Base-by-base conservation (phyloP, 1,140 invertebrate genomes). In the Caenorhabditis latens region DNA sequence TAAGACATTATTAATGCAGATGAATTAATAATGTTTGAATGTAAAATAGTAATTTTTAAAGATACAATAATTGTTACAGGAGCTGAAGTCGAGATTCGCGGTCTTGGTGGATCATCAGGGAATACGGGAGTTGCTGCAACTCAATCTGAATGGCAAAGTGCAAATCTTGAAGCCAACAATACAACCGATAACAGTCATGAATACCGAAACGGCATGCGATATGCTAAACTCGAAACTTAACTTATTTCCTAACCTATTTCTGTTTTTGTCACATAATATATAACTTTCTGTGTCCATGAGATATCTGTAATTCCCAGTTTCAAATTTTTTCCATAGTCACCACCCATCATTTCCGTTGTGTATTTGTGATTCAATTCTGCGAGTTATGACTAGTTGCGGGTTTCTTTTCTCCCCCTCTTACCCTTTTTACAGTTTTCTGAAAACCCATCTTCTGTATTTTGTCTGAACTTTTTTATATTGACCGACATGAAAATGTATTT, bases 141-240 rank as follows among this genome's bases (percentile, higher is more conserved):
- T 9, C 55, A 84, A 61, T 75, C 86, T 14, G 86, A 86, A 53
- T 86, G 86, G 86, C 86, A 86, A 63, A 48, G 50, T 57, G 53
- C 50, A 21, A 71, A 86, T 32, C 79, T 86, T 0, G 48, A 63
- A 53, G 53, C 65, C 7, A 65, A 61, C 24, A 58, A 16, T 21
- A n/a, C 46, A 19, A 71, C 42, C 8, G 75, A 82, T 43, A 75
- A 86, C 11, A 57, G 32, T 40, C 48, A 58, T 21, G 75, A 79
- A 42, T 86, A 86, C 50, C 85, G 85, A 75, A 86, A 86, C 63
- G 71, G 75, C n/a, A 86, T 67, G 55, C 21, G 86, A 32, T 86
- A 86, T 50, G 53, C 61, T 4, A 86, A 86, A 53, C 75, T 86
- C 19, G 82, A 86, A 32, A 86, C 71, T 6, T 79, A 79, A 79